Conservation (phyloP, 2,113 vertebrate species). For the Cygnus buccinator region DNA sequence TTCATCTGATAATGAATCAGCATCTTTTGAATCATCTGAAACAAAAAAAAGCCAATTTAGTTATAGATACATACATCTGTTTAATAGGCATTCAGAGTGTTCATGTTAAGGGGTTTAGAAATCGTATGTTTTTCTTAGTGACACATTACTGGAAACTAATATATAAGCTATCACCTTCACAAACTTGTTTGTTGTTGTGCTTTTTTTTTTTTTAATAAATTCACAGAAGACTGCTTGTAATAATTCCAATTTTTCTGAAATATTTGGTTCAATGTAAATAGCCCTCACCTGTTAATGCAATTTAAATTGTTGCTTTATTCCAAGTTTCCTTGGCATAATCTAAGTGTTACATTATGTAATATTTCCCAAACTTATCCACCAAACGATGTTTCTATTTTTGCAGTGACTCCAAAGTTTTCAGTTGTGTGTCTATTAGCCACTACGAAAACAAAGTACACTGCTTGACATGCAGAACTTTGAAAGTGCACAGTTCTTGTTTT, state of each 20-base stretch:
- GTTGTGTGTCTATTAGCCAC: not conserved
- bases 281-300: not conserved
- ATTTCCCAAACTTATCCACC: not conserved
- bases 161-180: not conserved
- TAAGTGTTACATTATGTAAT: not conserved
- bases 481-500: not conserved
- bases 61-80: not conserved
- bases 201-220: not conserved
- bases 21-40: conserved; percentile 90
- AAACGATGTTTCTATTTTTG: not conserved
- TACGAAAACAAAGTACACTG: not conserved
- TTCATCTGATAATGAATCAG: conserved; percentile 94
- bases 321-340: not conserved
- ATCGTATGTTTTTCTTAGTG: not conserved
- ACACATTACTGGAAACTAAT: not conserved
- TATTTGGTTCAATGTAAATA: not conserved
- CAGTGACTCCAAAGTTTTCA: not conserved
- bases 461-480: not conserved
- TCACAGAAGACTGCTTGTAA: not conserved
- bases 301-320: not conserved
- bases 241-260: not conserved
- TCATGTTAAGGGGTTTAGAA: not conserved
- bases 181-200: not conserved
- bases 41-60: conserved; percentile 24
- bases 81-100: not conserved